phyloP scores from a whole-genome alignment of 2,888 invertebrate species.

The Apeira syringaria region DNA sequence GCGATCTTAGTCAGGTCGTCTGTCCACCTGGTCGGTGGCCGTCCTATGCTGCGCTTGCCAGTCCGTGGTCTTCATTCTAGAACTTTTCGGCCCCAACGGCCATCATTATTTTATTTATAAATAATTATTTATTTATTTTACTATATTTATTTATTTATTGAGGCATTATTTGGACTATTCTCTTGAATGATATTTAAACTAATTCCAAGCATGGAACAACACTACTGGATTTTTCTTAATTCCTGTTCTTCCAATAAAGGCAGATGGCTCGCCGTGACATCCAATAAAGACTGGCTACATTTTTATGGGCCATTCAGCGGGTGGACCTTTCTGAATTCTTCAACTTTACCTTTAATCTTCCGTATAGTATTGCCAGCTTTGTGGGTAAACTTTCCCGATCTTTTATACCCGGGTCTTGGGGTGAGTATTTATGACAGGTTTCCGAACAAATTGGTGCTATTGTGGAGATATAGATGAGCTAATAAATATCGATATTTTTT shows the following conservation, averaged over 20 bases:
- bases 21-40: too few species aligned
- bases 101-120: too few species aligned
- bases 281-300: slow-evolving; percentile 64
- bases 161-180: too few species aligned
- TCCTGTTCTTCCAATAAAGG: slow-evolving; percentile 29
- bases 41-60: too few species aligned
- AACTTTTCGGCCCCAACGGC: too few species aligned
- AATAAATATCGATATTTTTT: slow-evolving; percentile 16
- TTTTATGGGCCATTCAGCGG: slow-evolving; percentile 66
- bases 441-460: slow-evolving; percentile 43
- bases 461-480: slow-evolving; percentile 37
- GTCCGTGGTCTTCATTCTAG: too few species aligned
- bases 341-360: slow-evolving; percentile 66
- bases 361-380: slow-evolving; percentile 58
- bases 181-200: too few species aligned
- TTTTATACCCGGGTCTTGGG: slow-evolving; percentile 42
- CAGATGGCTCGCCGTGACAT: slow-evolving; percentile 51
- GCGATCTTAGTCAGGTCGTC: too few species aligned
- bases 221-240: neutral
- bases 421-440: slow-evolving; percentile 45
- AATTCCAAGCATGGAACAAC: neutral
- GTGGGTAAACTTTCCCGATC: slow-evolving; percentile 54
- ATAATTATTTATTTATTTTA: too few species aligned
- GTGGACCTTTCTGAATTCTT: slow-evolving; percentile 64
- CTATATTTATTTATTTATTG: too few species aligned